Base-by-base conservation (phyloP, 2,113 vertebrate species). In the Toxotes jaculatrix region DNA sequence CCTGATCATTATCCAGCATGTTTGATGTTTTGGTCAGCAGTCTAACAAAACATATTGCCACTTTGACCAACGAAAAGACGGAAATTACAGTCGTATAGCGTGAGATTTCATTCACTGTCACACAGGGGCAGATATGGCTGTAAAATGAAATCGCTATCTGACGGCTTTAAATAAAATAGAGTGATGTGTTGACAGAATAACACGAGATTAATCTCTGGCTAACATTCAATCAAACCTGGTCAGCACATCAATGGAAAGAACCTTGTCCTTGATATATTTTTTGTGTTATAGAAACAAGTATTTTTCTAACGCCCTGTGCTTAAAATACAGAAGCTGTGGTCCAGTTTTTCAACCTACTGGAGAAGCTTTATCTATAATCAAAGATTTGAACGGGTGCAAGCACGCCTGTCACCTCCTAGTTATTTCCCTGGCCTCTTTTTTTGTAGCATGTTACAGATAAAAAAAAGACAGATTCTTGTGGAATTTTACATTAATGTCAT, bases 71-170 rank as follows among this genome's bases (percentile, higher is more conserved):
- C 23, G 21, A 70, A 51, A 68, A 64, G 47, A 73, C 11, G 40
- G 81, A 90, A 87, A 82, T 84, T 77, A 82, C 67, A 87, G 55
- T 59, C 5, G 4, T 43, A 60, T 56, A 55, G 57, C 38, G 55
- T 55, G 13, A 77, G 74, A 73, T 79, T 87, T 40, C 4, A 36
- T 55, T 34, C 1, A 5, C 19, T 5, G 16, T 36, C 27, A 7
- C 51, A 63, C 55, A n/a, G 3, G 27, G 9, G 70, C 66, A 74
- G 62, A 73, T 71, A 19, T 17, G 36, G 38, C 59, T 69, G 38
- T 43, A 21, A 60, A 77, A 47, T 57, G 1, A 76, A 73, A 63
- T 45, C 73, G 47, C 10, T 40, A 40, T 57, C 60, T 62, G 16
- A 71, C 55, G 42, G 17, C 34, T 69, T 60, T 27, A 62, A 59